These are phyloP conservation scores for Andrena minutula DNA, from an alignment of 2,888 invertebrate species.

Conservation along the genomic window DNA sequence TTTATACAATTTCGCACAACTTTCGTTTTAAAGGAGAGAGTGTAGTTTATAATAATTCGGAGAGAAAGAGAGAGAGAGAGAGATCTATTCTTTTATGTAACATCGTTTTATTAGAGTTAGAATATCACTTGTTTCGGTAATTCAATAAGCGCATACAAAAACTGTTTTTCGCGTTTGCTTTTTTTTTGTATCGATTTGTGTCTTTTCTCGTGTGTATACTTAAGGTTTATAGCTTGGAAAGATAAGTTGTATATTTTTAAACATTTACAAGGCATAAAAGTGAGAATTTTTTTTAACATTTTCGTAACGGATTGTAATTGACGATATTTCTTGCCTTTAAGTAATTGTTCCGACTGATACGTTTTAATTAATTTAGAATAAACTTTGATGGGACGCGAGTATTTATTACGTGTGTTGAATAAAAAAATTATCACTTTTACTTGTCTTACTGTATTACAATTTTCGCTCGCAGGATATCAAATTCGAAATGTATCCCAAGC, in stretches of 20 bases:
- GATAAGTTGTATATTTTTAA: slow-evolving; percentile 34
- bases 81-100: slow-evolving; percentile 29
- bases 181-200: slow-evolving; percentile 62
- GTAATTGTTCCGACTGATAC: slow-evolving; percentile 28
- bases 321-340: slow-evolving; percentile 36
- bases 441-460: neutral
- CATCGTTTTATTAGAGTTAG: slow-evolving; percentile 25
- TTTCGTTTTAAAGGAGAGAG: slow-evolving; percentile 8
- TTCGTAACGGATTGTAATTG: slow-evolving; percentile 40
- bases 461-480: neutral
- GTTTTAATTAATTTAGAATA: slow-evolving; percentile 39
- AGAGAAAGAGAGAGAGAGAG: neutral
- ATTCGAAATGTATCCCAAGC: slow-evolving; percentile 6
- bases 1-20: slow-evolving; percentile 11
- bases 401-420: slow-evolving; percentile 25
- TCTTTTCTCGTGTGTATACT: slow-evolving; percentile 47
- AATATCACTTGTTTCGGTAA: slow-evolving; percentile 29
- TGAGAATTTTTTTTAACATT: slow-evolving; percentile 35
- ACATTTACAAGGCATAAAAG: slow-evolving; percentile 33
- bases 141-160: slow-evolving; percentile 61
- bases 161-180: slow-evolving; percentile 64
- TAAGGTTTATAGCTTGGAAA: slow-evolving; percentile 55
- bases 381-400: slow-evolving; percentile 25
- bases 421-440: neutral
- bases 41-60: slow-evolving; percentile 14